A percentile compares a stretch with the other conserved stretches of the same genome.
Evolutionary conservation across 1,140 invertebrate species (phyloP).

Genomic region (Zeugodacus cucurbitae): DNA sequence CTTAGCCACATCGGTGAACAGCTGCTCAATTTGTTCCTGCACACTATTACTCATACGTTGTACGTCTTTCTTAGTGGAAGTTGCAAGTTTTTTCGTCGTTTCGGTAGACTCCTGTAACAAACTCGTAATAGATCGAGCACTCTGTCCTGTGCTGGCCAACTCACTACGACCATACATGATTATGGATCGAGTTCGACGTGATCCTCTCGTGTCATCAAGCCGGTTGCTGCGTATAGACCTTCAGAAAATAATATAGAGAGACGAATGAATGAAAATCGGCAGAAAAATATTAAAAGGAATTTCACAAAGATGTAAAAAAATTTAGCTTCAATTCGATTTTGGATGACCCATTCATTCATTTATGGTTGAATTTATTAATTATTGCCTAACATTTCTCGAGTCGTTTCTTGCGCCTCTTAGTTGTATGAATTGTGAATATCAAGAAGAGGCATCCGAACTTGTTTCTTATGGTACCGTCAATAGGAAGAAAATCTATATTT

Average conservation of each 20-base stretch:
- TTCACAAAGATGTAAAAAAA: too few species aligned
- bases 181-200: slow-evolving; percentile 64
- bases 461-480: too few species aligned
- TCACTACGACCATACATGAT: slow-evolving; percentile 66
- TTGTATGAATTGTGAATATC: too few species aligned
- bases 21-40: slow-evolving; percentile 85
- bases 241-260: background rate
- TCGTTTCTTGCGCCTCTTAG: too few species aligned
- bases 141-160: slow-evolving; percentile 60
- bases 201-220: slow-evolving; percentile 62
- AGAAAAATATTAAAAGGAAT: too few species aligned
- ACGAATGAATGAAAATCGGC: background rate
- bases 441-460: too few species aligned
- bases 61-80: slow-evolving; percentile 61
- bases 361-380: too few species aligned
- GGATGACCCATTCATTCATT: too few species aligned
- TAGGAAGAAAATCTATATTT: too few species aligned
- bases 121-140: slow-evolving; percentile 56
- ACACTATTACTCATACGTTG: slow-evolving; percentile 76
- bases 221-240: slow-evolving; percentile 62
- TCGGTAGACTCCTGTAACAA: slow-evolving; percentile 57
- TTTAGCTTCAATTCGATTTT: too few species aligned
- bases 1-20: slow-evolving; percentile 84
- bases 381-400: too few species aligned
- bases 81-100: slow-evolving; percentile 56